These are phyloP conservation scores for Gymnothorax javanicus DNA, from an alignment of 2,797 vertebrate genomes.

Conservation along the genomic window DNA sequence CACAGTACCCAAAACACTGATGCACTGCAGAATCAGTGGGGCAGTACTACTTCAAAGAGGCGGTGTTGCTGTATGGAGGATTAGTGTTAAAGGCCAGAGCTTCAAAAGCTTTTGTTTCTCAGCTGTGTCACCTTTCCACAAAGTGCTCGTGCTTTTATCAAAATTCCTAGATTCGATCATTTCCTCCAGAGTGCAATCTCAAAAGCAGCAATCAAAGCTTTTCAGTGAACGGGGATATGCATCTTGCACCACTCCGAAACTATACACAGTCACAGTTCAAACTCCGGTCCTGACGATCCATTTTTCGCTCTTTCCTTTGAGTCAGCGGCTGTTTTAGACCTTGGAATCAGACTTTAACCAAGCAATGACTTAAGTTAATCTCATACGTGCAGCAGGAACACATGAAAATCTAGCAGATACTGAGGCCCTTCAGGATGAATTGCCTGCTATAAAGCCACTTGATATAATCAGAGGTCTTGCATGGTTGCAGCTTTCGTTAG, in stretches of 20 bases:
- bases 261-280: background rate
- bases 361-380: background rate
- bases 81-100: constrained; percentile 1
- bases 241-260: background rate
- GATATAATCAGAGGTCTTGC: background rate
- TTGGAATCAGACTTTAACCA: background rate
- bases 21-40: background rate
- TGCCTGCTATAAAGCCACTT: background rate
- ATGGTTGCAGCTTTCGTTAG: background rate
- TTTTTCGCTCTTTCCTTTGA: background rate
- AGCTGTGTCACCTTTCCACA: background rate
- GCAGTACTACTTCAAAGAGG: background rate
- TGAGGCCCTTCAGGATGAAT: background rate
- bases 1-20: constrained; percentile 2
- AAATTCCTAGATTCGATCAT: background rate
- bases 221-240: background rate
- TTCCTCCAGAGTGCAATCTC: background rate
- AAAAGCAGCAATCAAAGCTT: constrained; percentile 10
- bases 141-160: background rate
- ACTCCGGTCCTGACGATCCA: background rate
- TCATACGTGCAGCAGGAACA: background rate
- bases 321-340: background rate
- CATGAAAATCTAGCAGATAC: background rate
- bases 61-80: background rate
- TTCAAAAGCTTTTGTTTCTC: background rate